Percentiles rank a stretch among this genome's conserved stretches.
These are phyloP conservation scores for Sebastes nivosus DNA, from an alignment of 2,797 vertebrate species.

Conservation along the genomic window DNA sequence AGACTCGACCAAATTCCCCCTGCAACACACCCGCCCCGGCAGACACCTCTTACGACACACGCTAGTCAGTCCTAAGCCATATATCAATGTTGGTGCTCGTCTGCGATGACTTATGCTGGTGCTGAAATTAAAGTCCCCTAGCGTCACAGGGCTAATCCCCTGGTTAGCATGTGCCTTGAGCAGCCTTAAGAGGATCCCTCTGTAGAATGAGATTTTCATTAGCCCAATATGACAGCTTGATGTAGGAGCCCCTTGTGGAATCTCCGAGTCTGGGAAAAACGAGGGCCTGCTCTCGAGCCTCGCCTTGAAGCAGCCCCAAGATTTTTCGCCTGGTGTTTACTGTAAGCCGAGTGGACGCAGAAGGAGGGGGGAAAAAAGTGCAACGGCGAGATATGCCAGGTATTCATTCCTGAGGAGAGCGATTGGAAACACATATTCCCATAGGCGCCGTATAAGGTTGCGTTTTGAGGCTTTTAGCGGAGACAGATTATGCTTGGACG, in stretches of 20 bases:
- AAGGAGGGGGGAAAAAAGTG: slow-evolving; percentile 8
- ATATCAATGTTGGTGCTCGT: slow-evolving; percentile 64
- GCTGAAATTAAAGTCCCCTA: slow-evolving; percentile 76
- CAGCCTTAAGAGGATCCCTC: slow-evolving; percentile 71
- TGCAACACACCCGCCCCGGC: neutral
- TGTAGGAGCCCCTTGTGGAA: slow-evolving; percentile 68
- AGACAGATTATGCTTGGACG: slow-evolving; percentile 55
- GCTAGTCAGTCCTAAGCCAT: slow-evolving; percentile 52
- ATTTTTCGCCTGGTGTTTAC: slow-evolving; percentile 62
- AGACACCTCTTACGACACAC: slow-evolving; percentile 47
- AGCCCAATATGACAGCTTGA: slow-evolving; percentile 72
- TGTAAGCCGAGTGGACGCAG: slow-evolving; percentile 65
- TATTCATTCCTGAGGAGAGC: slow-evolving; percentile 64
- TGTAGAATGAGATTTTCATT: slow-evolving; percentile 76
- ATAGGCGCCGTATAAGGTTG: slow-evolving; percentile 62
- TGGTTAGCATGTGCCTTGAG: slow-evolving; percentile 74
- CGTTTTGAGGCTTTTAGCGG: slow-evolving; percentile 60
- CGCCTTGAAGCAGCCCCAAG: slow-evolving; percentile 20
- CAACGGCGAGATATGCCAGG: slow-evolving; percentile 51
- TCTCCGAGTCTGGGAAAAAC: slow-evolving; percentile 61
- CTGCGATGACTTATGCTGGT: slow-evolving; percentile 65
- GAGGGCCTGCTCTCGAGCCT: slow-evolving; percentile 39
- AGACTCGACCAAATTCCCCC: slow-evolving; percentile 25
- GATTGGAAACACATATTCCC: slow-evolving; percentile 71
- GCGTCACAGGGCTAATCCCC: slow-evolving; percentile 69